Evolutionary conservation across 2,113 vertebrate species (phyloP).

Genomic region (Brevimyrus niger): DNA sequence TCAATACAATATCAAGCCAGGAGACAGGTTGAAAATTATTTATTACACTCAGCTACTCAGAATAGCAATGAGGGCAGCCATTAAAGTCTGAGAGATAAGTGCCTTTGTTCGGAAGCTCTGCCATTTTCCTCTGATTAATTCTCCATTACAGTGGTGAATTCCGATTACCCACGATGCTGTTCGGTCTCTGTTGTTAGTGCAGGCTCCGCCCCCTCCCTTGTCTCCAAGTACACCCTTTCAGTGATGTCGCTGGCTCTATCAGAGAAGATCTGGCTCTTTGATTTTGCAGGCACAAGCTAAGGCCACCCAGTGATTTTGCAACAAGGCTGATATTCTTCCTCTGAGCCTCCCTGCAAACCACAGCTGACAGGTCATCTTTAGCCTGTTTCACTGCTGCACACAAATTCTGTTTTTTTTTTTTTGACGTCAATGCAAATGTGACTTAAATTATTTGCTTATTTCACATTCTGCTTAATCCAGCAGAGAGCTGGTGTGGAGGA

Average conservation of each 20-base stretch:
- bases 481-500: background rate
- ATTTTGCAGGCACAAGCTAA: background rate
- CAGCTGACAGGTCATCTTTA: background rate
- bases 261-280: background rate
- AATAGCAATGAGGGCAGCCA: conserved; percentile 20
- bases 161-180: conserved; percentile 8
- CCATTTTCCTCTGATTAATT: conserved; percentile 11
- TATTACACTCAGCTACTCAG: conserved; percentile 42
- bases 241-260: background rate
- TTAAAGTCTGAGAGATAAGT: conserved; percentile 49
- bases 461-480: background rate
- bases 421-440: background rate
- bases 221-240: background rate
- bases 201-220: too few relatives aligned
- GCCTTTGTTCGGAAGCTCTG: conserved; percentile 39
- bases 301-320: background rate
- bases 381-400: background rate
- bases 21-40: conserved; percentile 58
- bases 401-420: background rate
- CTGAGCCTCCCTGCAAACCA: background rate
- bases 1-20: conserved; percentile 67
- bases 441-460: background rate
- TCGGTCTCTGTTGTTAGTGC: background rate
- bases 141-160: conserved; percentile 12
- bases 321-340: background rate